A percentile compares a stretch with the other conserved stretches of the same genome.
Conservation (phyloP, 2,888 invertebrate genomes). For the Drosophila nr. perissopoda region DNA sequence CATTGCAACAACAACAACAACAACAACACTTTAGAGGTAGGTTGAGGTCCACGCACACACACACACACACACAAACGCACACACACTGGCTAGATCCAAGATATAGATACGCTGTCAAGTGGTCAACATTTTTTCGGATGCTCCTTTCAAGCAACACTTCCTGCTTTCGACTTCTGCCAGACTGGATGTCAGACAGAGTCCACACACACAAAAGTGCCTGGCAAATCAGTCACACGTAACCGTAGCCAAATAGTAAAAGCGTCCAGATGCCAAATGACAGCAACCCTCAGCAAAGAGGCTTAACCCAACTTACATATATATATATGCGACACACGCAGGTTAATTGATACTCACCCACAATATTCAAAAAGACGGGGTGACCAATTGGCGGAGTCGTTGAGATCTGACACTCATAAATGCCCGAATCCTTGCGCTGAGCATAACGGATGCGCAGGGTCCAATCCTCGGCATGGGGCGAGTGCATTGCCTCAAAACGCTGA, state of each 20-base stretch:
- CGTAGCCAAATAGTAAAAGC: not conserved
- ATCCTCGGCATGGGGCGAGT: slow-evolving; percentile 94
- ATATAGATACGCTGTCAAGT: slow-evolving; percentile 15
- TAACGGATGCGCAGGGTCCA: slow-evolving; percentile 93
- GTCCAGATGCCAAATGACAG: slow-evolving; percentile 2
- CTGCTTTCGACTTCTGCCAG: slow-evolving; percentile 7
- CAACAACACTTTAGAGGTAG: not conserved
- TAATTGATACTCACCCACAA: slow-evolving; percentile 90
- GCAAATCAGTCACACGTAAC: slow-evolving; percentile 13
- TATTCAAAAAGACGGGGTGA: slow-evolving; percentile 91
- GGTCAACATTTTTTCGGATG: slow-evolving; percentile 5
- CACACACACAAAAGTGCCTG: not conserved
- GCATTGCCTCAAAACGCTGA: slow-evolving; percentile 94
- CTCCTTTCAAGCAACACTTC: slow-evolving; percentile 9
- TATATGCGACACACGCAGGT: not conserved
- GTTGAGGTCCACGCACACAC: not conserved
- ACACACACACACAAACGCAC: not conserved
- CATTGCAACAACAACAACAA: slow-evolving; percentile 28
- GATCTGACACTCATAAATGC: slow-evolving; percentile 95
- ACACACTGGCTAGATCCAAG: slow-evolving; percentile 3
- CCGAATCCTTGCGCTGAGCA: slow-evolving; percentile 90
- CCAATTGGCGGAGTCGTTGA: slow-evolving; percentile 95
- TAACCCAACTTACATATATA: not conserved
- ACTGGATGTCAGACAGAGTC: slow-evolving; percentile 4
- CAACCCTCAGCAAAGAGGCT: not conserved